Percentiles rank a stretch among this genome's conserved stretches.
phyloP scores from a whole-genome alignment of 2,888 invertebrate genomes.

The Dioctria linearis region DNA sequence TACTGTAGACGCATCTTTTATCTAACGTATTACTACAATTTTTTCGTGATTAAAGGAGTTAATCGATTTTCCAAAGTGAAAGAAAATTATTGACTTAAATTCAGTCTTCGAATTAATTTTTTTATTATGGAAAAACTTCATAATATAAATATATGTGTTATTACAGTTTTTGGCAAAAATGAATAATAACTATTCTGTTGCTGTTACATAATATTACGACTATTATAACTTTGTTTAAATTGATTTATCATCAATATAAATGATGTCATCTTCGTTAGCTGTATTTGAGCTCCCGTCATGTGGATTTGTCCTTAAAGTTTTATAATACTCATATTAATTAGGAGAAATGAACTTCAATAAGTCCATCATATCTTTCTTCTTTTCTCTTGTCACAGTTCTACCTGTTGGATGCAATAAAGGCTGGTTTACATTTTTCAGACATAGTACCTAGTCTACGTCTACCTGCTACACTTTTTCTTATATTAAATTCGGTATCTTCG shows the following conservation, averaged over 20 bases:
- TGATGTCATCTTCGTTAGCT: conserved; percentile 59
- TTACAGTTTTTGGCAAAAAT: too few relatives aligned
- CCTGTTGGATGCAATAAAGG: conserved; percentile 47
- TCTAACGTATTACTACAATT: conserved; percentile 29
- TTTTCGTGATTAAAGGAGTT: conserved; percentile 3
- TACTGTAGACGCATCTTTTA: conserved; percentile 41
- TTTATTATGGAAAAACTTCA: conserved; percentile 12
- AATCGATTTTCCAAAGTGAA: conserved; percentile 9
- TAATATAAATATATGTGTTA: too few relatives aligned
- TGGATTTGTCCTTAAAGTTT: conserved; percentile 59
- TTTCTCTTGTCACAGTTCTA: conserved; percentile 41
- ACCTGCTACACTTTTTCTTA: conserved; percentile 59
- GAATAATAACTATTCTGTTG: not conserved
- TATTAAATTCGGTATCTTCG: conserved; percentile 61
- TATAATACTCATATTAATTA: conserved; percentile 58
- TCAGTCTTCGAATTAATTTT: conserved; percentile 1
- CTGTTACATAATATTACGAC: too few relatives aligned
- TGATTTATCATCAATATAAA: conserved; percentile 44
- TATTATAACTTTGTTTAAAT: not conserved
- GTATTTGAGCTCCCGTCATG: conserved; percentile 57
- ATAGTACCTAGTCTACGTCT: conserved; percentile 59
- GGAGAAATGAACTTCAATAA: conserved; percentile 59
- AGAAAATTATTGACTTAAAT: not conserved
- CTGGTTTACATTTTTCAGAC: conserved; percentile 50
- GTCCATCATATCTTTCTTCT: conserved; percentile 56